Percentiles rank a stretch among this genome's conserved stretches.
Conservation (phyloP, 2,888 invertebrate species). For the Cephus rjabovi region DNA sequence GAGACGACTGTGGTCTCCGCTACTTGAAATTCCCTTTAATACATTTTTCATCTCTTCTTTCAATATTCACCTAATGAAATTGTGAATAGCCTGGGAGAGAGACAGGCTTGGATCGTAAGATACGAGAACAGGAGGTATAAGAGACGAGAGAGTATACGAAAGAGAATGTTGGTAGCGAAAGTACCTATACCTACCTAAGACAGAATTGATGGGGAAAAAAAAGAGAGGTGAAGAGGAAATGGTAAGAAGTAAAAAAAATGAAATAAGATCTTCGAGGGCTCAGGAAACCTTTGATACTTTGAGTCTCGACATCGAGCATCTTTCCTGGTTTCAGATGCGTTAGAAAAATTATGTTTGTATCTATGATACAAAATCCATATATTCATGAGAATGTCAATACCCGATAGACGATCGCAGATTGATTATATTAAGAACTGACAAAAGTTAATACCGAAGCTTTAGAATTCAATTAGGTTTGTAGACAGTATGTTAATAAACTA, state of each 20-base stretch:
- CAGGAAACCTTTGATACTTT: neutral
- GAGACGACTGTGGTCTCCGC: constrained; percentile 1
- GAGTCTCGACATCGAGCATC: too few relatives aligned
- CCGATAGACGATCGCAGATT: neutral
- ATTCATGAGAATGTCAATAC: neutral
- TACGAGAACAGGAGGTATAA: constrained; percentile 14
- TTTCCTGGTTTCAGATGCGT: neutral
- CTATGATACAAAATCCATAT: neutral
- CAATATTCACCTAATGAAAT: constrained; percentile 20
- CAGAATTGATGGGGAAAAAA: neutral
- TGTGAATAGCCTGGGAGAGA: constrained; percentile 8
- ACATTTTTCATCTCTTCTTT: constrained; percentile 17
- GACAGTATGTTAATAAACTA: constrained; percentile 17
- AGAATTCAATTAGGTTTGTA: constrained; percentile 22
- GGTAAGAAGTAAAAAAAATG: neutral
- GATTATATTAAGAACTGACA: neutral
- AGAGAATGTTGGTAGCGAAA: neutral
- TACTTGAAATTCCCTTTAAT: constrained; percentile 7
- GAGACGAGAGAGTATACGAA: constrained; percentile 1
- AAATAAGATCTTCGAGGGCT: neutral
- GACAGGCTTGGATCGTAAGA: neutral
- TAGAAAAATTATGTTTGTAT: neutral
- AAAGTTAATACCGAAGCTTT: constrained; percentile 18
- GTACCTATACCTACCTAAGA: neutral
- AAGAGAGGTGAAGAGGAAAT: neutral